These are phyloP conservation scores for Melanostoma scalare DNA, from an alignment of 2,888 invertebrate species.

Conservation along the genomic window DNA sequence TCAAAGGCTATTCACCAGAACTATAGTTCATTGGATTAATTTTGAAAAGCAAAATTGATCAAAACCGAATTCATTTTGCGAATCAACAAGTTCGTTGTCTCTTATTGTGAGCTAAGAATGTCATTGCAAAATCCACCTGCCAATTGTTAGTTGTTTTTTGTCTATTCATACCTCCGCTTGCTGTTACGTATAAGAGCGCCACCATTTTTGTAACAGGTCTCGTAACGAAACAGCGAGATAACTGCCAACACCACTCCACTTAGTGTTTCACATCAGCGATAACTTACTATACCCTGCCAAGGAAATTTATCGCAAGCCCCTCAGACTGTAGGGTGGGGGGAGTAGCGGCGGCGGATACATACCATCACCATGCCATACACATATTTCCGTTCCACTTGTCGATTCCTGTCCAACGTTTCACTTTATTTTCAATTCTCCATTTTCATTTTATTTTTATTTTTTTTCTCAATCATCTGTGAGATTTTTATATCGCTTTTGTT, in stretches of 20 bases:
- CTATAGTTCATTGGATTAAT: too few species aligned
- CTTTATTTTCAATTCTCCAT: not conserved
- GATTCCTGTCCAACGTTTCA: constrained; percentile 22
- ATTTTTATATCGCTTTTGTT: constrained; percentile 45
- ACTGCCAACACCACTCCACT: constrained; percentile 30
- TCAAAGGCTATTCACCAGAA: too few species aligned
- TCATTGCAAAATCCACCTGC: too few species aligned
- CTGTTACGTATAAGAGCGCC: too few species aligned
- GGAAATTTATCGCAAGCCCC: constrained; percentile 16
- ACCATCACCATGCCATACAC: not conserved
- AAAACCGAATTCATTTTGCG: too few species aligned
- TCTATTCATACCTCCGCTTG: not conserved
- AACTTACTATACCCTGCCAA: constrained; percentile 37
- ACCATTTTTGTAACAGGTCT: not conserved
- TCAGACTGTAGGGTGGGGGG: too few species aligned
- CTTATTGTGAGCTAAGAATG: too few species aligned
- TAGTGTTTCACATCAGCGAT: constrained; percentile 42
- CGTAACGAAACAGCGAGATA: constrained; percentile 11
- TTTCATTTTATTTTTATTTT: not conserved
- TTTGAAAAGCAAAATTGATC: too few species aligned
- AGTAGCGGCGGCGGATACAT: too few species aligned
- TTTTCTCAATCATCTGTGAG: constrained; percentile 4
- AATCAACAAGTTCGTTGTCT: too few species aligned
- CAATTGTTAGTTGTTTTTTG: too few species aligned
- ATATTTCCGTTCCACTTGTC: constrained; percentile 29